Percentiles rank a stretch among this genome's conserved stretches.
Conservation (phyloP, 2,888 invertebrate species). For the Exocentrus adspersus region DNA sequence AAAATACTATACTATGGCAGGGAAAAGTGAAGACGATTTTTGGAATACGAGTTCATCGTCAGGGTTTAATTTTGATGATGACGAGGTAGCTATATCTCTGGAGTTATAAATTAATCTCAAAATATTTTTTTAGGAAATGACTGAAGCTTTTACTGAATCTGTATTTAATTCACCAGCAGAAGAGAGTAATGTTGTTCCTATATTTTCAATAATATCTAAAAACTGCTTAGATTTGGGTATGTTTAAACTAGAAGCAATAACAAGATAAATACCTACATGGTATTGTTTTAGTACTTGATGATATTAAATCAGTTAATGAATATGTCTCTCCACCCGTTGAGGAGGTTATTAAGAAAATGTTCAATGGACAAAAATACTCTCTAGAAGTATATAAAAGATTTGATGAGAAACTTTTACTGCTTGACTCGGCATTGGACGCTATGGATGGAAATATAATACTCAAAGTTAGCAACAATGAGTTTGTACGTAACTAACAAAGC, state of each 20-base stretch:
- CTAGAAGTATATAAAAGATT: slow-evolving; percentile 64
- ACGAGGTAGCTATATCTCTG: slow-evolving; percentile 66
- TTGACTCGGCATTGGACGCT: slow-evolving; percentile 76
- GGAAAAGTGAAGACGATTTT: slow-evolving; percentile 71
- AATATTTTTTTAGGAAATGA: slow-evolving; percentile 36
- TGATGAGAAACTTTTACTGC: slow-evolving; percentile 74
- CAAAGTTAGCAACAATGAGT: slow-evolving; percentile 64
- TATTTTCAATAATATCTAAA: slow-evolving; percentile 58
- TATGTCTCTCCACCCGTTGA: slow-evolving; percentile 58
- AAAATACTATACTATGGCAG: slow-evolving; percentile 36
- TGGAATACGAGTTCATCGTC: slow-evolving; percentile 81
- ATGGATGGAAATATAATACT: slow-evolving; percentile 83
- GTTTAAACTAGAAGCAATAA: slow-evolving; percentile 7
- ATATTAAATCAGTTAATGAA: slow-evolving; percentile 52
- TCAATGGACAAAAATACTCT: slow-evolving; percentile 65
- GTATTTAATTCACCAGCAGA: slow-evolving; percentile 39
- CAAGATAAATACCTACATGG: slow-evolving; percentile 9
- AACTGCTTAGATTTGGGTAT: slow-evolving; percentile 46
- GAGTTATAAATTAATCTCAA: too few relatives aligned
- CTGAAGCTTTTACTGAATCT: slow-evolving; percentile 23
- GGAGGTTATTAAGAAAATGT: slow-evolving; percentile 66
- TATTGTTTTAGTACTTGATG: slow-evolving; percentile 63
- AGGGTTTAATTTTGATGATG: slow-evolving; percentile 83
- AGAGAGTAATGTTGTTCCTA: slow-evolving; percentile 51
- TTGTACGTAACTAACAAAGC: neutral